Evolutionary conservation across 2,888 invertebrate species (phyloP).

Genomic region (Dasypolia templi): DNA sequence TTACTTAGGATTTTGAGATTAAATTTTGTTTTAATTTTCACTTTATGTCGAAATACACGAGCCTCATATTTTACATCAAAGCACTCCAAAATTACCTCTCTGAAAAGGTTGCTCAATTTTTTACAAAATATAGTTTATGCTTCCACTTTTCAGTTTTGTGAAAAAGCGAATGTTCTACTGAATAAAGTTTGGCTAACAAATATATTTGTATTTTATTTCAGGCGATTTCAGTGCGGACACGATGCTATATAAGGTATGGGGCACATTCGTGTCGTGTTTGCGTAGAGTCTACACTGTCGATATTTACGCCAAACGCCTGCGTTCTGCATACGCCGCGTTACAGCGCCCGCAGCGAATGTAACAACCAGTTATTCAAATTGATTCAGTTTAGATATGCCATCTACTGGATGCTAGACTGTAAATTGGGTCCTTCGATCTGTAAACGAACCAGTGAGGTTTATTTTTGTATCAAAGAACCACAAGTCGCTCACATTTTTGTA

Average conservation of each 20-base stretch:
- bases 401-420: slow-evolving; percentile 4
- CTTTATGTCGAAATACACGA: background rate
- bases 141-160: background rate
- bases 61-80: slow-evolving; percentile 3
- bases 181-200: slow-evolving; percentile 5
- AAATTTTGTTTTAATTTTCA: slow-evolving; percentile 15
- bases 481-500: background rate
- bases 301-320: slow-evolving; percentile 40
- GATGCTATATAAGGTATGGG: slow-evolving; percentile 8
- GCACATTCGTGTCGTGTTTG: slow-evolving; percentile 29
- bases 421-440: background rate
- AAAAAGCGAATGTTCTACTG: background rate
- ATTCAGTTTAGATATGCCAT: slow-evolving; percentile 35
- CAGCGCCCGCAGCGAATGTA: slow-evolving; percentile 43
- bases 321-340: slow-evolving; percentile 29
- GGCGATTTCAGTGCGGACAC: slow-evolving; percentile 2
- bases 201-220: slow-evolving; percentile 1
- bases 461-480: background rate
- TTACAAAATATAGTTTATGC: background rate
- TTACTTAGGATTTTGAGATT: background rate
- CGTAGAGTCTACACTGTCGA: slow-evolving; percentile 29
- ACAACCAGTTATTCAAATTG: slow-evolving; percentile 48
- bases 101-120: background rate
- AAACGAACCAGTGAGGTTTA: background rate
- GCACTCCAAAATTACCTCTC: background rate